Evolutionary conservation across 92 coral and sea anemone species (phyloP).

Genomic region (Parazoanthus darwini): DNA sequence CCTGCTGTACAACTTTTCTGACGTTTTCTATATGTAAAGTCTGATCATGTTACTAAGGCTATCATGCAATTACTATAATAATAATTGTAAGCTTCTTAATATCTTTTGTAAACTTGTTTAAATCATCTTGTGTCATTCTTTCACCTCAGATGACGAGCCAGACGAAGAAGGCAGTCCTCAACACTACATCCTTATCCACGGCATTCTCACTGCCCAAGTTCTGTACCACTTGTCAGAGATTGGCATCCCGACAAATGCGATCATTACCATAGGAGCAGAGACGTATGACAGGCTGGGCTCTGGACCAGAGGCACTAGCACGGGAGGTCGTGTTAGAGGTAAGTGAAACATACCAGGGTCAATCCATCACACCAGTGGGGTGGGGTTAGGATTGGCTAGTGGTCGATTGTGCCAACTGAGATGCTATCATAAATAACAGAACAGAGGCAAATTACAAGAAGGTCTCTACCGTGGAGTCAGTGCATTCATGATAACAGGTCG

Average conservation of each 20-base stretch:
- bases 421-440: too few relatives aligned
- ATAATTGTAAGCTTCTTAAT: too few relatives aligned
- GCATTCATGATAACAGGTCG: too few relatives aligned
- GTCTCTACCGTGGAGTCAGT: too few relatives aligned
- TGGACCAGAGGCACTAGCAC: constrained; percentile 30
- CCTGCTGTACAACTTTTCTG: too few relatives aligned
- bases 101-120: not conserved
- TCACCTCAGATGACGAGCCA: constrained; percentile 89
- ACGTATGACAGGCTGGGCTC: constrained; percentile 56
- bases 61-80: too few relatives aligned
- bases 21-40: too few relatives aligned
- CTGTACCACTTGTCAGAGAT: constrained; percentile 72
- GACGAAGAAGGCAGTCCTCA: constrained; percentile 96
- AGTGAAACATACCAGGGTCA: not conserved
- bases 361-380: too few relatives aligned
- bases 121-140: not conserved
- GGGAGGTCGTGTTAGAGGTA: constrained; percentile 31
- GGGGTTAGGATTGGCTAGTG: too few relatives aligned
- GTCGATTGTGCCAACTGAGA: too few relatives aligned
- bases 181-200: constrained; percentile 89
- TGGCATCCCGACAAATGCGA: constrained; percentile 83
- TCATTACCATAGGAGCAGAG: constrained; percentile 77
- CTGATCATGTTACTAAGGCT: too few relatives aligned
- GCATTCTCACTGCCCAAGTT: constrained; percentile 75
- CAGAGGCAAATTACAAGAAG: too few relatives aligned